Evolutionary conservation across 2,797 vertebrate genomes (phyloP), one percentile per base, ranked within the genome.

Genomic region (Natrix natrix): DNA sequence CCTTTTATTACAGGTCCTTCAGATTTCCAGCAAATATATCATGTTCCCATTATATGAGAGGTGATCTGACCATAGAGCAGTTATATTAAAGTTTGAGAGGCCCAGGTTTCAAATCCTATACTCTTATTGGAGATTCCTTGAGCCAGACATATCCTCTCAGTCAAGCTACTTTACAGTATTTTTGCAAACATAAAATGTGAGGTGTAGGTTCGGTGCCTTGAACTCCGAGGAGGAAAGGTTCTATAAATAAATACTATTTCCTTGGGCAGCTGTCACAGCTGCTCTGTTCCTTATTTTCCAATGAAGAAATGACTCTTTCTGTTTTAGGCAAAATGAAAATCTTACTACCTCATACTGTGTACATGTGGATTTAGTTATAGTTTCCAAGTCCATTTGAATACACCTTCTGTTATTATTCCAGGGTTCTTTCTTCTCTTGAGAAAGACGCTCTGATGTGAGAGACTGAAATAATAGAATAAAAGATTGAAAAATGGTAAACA

Each of bases 401-500:
- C 32, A 59, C 63, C 22, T 52, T 54, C 20, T 32, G 5, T 88
- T 66, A 78, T 88, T 92, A 88, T 48, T 59, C 63, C n/a, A 52
- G 37, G 60, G 63, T 69, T 56, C 55, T 8, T n/a, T 78, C 54
- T 13, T 22, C 22, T 22, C 52, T n/a, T 86, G 13, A 87, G 32
- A 86, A 57, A 60, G 5, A 86, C 17, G 43, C 61, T 90, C 10
- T 78, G 57, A 52, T 24, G 55, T n/a, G 20, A 86, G 78, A 59
- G 43, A 55, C 43, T 61, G 20, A 22, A 69, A 87, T 89, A 28
- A 86, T 87, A 12, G 66, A 86, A 32, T 8, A 92, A n/a, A 0
- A 5, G 69, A 95, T 2, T 93, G 87, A 94, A 90, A 94, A 83
- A 83, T 22, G 90, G 3, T 86, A 59, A 12, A 87, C 5, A 16